These are phyloP conservation scores for Drosophila ohnishii DNA, from an alignment of 1,140 invertebrate species.

Conservation along the genomic window DNA sequence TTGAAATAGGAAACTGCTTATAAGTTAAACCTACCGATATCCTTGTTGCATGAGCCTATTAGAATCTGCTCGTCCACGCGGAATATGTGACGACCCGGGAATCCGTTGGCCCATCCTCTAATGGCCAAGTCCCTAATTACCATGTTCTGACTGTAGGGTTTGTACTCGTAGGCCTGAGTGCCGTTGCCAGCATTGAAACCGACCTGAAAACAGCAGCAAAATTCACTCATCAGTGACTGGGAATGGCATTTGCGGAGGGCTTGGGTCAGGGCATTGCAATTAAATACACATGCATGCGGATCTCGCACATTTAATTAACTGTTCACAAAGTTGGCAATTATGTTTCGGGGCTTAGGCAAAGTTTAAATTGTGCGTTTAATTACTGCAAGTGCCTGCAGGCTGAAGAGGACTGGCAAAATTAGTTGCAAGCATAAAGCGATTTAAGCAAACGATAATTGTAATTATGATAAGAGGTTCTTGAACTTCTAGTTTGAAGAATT, in stretches of 20 bases:
- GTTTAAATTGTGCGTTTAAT: conserved; percentile 49
- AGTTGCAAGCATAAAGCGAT: conserved; percentile 5
- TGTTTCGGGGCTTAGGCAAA: conserved; percentile 45
- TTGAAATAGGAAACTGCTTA: no score
- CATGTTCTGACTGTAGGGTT: conserved; percentile 94
- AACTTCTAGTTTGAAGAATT: background rate
- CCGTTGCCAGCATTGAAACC: conserved; percentile 98
- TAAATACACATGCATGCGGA: conserved; percentile 22
- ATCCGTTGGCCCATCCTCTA: conserved; percentile 93
- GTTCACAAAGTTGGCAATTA: conserved; percentile 51
- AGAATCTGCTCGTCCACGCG: conserved; percentile 97
- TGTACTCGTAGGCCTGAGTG: conserved; percentile 94
- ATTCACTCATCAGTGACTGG: conserved; percentile 9
- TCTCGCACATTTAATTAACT: conserved; percentile 48
- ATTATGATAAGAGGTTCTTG: conserved; percentile 5
- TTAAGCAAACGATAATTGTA: conserved; percentile 17
- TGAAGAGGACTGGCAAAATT: conserved; percentile 15
- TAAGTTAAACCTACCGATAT: no score
- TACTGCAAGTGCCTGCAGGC: conserved; percentile 39
- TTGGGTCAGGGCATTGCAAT: conserved; percentile 4
- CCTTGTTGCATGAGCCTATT: conserved; percentile 95
- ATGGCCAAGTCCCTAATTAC: conserved; percentile 91
- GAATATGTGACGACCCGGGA: conserved; percentile 96
- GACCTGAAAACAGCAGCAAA: conserved; percentile 85
- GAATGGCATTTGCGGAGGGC: background rate